Evolutionary conservation across 2,888 invertebrate species (phyloP).

Genomic region (Callyntrura sp.): DNA sequence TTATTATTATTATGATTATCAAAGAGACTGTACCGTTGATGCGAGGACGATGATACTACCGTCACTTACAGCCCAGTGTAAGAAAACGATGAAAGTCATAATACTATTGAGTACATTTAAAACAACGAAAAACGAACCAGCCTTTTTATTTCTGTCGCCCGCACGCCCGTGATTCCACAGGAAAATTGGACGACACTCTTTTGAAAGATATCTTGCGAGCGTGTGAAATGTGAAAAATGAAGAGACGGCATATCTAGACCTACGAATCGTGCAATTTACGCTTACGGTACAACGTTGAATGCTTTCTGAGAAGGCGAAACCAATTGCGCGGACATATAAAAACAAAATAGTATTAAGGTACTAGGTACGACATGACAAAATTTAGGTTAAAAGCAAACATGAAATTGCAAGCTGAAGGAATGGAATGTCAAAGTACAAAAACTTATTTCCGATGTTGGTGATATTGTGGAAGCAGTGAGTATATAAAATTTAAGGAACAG

Average conservation of each 20-base stretch:
- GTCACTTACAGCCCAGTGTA: not conserved
- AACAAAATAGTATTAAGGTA: not conserved
- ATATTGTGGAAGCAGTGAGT: not conserved
- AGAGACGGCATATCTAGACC: too few relatives aligned
- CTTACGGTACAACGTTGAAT: not conserved
- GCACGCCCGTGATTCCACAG: not conserved
- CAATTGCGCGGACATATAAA: not conserved
- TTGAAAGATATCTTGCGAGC: too few relatives aligned
- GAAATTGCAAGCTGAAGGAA: not conserved
- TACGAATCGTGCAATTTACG: too few relatives aligned
- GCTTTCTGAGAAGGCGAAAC: slow-evolving; percentile 5
- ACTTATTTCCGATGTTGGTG: not conserved
- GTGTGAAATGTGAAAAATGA: too few relatives aligned
- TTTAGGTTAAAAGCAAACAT: slow-evolving; percentile 13
- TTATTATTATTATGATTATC: slow-evolving; percentile 75
- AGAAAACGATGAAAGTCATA: slow-evolving; percentile 36
- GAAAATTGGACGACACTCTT: too few relatives aligned
- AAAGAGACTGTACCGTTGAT: slow-evolving; percentile 55
- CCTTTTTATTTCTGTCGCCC: slow-evolving; percentile 5
- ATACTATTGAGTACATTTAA: not conserved
- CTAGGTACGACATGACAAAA: not conserved
- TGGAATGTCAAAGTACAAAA: not conserved
- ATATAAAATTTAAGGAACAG: too few relatives aligned
- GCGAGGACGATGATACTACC: slow-evolving; percentile 50
- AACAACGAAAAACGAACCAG: not conserved